Conservation (phyloP, 1,140 invertebrate genomes). For the Leucophenga varia region DNA sequence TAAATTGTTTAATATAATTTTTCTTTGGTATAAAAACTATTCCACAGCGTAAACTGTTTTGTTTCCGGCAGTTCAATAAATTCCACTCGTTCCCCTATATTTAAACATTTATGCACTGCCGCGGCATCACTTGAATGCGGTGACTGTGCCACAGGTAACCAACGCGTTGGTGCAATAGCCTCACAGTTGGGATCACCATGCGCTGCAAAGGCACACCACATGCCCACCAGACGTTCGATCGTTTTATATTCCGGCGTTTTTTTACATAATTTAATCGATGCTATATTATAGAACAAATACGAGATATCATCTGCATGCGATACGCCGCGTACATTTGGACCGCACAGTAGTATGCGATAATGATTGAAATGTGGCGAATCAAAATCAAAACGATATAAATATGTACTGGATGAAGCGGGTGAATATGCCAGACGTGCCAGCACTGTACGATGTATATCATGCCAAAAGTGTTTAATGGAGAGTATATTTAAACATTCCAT, state of each 20-base stretch:
- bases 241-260: slow-evolving; percentile 36
- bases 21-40: slow-evolving; percentile 31
- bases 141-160: slow-evolving; percentile 21
- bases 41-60: slow-evolving; percentile 51
- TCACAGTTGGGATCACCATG: slow-evolving; percentile 44
- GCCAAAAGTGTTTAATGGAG: slow-evolving; percentile 51
- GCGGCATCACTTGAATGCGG: not conserved
- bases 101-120: slow-evolving; percentile 35
- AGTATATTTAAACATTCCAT: slow-evolving; percentile 36
- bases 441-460: slow-evolving; percentile 47
- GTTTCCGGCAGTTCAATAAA: slow-evolving; percentile 49
- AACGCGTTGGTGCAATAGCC: slow-evolving; percentile 15
- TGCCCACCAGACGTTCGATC: slow-evolving; percentile 48
- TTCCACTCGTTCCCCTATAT: slow-evolving; percentile 47
- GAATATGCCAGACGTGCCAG: slow-evolving; percentile 38
- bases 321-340: slow-evolving; percentile 37
- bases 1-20: slow-evolving; percentile 26
- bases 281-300: slow-evolving; percentile 61
- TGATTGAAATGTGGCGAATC: slow-evolving; percentile 46
- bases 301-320: slow-evolving; percentile 66
- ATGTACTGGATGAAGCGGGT: slow-evolving; percentile 40
- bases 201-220: slow-evolving; percentile 56
- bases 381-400: slow-evolving; percentile 55
- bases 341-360: slow-evolving; percentile 44
- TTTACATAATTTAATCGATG: slow-evolving; percentile 22